phyloP scores from a whole-genome alignment of 2,888 invertebrate genomes.

The Phalangium opilio region DNA sequence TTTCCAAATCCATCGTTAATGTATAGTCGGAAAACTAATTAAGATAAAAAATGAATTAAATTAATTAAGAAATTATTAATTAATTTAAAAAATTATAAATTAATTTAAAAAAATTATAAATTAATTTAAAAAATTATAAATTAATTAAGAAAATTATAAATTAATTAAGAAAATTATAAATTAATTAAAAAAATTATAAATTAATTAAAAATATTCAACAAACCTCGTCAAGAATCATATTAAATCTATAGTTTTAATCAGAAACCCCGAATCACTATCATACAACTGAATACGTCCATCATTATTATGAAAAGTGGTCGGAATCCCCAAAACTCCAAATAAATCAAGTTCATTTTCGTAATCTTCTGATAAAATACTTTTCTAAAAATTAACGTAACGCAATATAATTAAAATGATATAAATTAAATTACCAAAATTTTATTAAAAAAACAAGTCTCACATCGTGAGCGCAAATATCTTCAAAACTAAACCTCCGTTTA shows the following conservation, averaged over 20 bases:
- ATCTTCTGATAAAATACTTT: conserved; percentile 5
- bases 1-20: conserved; percentile 8
- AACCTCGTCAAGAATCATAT: conserved; percentile 6
- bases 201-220: not conserved
- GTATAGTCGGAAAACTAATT: conserved; percentile 6
- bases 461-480: not conserved
- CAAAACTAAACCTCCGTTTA: not conserved
- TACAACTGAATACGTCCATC: conserved; percentile 4
- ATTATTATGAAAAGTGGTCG: not conserved
- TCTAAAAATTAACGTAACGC: conserved; percentile 1
- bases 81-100: no score
- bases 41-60: no score
- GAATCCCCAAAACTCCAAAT: conserved; percentile 3
- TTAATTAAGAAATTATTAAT: not conserved
- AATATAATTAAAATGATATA: no score
- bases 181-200: no score
- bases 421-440: no score
- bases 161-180: no score
- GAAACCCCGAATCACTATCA: conserved; percentile 4
- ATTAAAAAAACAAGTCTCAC: no score
- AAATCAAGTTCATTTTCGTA: conserved; percentile 10
- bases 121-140: no score
- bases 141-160: no score
- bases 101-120: not conserved
- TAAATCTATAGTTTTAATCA: conserved; percentile 2